phyloP scores from a whole-genome alignment of 2,797 vertebrate species.

The Bryconaethiops microstoma region DNA sequence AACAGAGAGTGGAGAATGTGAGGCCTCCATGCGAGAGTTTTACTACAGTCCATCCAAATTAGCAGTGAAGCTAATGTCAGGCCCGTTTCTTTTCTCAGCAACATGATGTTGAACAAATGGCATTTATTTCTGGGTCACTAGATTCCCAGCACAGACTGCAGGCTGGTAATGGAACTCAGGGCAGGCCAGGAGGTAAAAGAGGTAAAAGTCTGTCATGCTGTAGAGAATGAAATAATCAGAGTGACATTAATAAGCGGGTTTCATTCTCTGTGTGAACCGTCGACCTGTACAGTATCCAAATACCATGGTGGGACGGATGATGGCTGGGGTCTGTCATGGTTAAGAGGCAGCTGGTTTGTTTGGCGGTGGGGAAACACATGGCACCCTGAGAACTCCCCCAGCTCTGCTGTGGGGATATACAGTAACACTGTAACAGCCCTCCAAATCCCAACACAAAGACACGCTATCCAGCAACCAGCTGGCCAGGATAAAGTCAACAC shows the following conservation, averaged over 20 bases:
- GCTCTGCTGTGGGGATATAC: slow-evolving; percentile 30
- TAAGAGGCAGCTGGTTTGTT: slow-evolving; percentile 38
- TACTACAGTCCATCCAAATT: not conserved
- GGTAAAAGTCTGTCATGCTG: not conserved
- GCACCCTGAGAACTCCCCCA: slow-evolving; percentile 25
- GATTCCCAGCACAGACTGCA: not conserved
- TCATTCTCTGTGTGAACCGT: not conserved
- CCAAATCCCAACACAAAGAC: slow-evolving; percentile 1
- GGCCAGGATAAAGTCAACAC: slow-evolving; percentile 24
- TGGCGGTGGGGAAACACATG: slow-evolving; percentile 12
- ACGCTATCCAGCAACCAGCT: slow-evolving; percentile 17
- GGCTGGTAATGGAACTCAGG: not conserved
- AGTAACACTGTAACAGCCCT: slow-evolving; percentile 12
- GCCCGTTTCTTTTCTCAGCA: not conserved
- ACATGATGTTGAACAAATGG: not conserved
- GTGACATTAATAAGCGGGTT: not conserved
- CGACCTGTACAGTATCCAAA: not conserved
- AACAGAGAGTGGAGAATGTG: not conserved
- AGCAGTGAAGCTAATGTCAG: not conserved
- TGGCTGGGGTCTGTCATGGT: not conserved
- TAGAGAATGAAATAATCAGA: not conserved
- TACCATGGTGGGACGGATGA: not conserved
- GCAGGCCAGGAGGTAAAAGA: not conserved
- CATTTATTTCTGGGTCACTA: not conserved
- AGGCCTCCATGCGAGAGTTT: not conserved